Evolutionary conservation across 1,140 invertebrate genomes (phyloP), one percentile per base, ranked within the genome.

Genomic region (Brachionus rubens): DNA sequence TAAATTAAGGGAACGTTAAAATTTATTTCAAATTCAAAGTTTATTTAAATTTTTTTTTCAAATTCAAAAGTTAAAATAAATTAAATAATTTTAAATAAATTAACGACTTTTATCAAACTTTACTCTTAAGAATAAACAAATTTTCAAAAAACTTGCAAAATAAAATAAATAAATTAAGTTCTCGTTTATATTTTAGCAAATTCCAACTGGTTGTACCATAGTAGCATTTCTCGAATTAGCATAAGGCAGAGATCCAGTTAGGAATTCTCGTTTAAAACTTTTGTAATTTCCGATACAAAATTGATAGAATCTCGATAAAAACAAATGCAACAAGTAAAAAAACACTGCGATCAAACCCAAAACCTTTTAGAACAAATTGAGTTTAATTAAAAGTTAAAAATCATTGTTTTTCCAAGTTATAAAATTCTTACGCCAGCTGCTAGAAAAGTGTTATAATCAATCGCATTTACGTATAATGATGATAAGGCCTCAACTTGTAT

Each of bases 261-360:
- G 24, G 24, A 65, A 65, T 28, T 65, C 59, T 65, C 59, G 16
- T 14, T 65, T 65, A 43, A 65, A 65, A 24, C 40, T 65, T 65
- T 65, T 65, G 10, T 65, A 65, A 26, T 65, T 65, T 19, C 59
- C 59, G 6, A 65, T 65, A 14, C 59, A 65, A 43, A 65, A 65
- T 65, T 65, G 59, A 24, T 65, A 65, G 21, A 65, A 65, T 43
- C 59, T 65, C 9, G 59, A 65, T 3, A 65, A 65, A 43, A 65
- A 65, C 43, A 65, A 14, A 65, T 65, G 59, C 36, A 65, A 43
- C 21, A 65, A 19, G 3, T 43, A 65, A 65, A 65, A 65, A 19
- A 65, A 41, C 21, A 65, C 59, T 41, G 59, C 59, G 9, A 43
- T 43, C 19, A 24, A 24, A 0, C 59, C 59, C 36, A 65, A 65